These are phyloP conservation scores for Alectura lathami DNA, from an alignment of 2,113 vertebrate genomes.

Conservation along the genomic window DNA sequence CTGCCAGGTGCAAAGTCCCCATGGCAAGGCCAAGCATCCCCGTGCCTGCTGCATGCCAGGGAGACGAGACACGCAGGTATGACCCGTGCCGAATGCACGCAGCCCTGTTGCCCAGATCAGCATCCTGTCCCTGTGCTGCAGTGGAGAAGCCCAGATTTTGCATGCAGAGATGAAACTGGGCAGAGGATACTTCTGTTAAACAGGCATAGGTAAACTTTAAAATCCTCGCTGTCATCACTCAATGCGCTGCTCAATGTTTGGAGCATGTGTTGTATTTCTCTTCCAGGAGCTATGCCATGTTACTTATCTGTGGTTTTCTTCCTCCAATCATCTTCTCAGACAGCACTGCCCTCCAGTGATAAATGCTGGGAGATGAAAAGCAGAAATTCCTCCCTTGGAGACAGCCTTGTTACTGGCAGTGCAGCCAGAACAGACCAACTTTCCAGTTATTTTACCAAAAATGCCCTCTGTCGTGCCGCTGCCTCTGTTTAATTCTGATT, in stretches of 20 bases:
- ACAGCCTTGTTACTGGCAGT: neutral
- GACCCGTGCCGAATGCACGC: neutral
- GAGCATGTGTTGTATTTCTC: too few relatives aligned
- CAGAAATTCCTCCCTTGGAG: neutral
- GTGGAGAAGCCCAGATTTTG: neutral
- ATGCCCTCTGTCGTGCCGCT: neutral
- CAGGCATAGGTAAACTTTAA: neutral
- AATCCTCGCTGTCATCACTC: neutral
- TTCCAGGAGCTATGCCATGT: neutral
- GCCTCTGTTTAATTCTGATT: neutral
- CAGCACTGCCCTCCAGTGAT: constrained; percentile 59
- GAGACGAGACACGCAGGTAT: neutral
- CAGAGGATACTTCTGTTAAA: neutral
- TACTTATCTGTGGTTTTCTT: neutral
- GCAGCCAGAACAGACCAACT: neutral
- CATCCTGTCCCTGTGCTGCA: neutral
- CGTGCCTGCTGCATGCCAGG: neutral
- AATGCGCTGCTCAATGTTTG: neutral
- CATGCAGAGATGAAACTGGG: neutral
- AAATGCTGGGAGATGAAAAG: neutral
- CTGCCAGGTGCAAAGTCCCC: neutral
- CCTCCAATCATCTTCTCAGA: neutral
- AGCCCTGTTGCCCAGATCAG: neutral
- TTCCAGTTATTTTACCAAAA: neutral
- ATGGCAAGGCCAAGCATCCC: neutral